Base-by-base conservation (phyloP, 2,888 invertebrate genomes). In the Drosophila longiperda region DNA sequence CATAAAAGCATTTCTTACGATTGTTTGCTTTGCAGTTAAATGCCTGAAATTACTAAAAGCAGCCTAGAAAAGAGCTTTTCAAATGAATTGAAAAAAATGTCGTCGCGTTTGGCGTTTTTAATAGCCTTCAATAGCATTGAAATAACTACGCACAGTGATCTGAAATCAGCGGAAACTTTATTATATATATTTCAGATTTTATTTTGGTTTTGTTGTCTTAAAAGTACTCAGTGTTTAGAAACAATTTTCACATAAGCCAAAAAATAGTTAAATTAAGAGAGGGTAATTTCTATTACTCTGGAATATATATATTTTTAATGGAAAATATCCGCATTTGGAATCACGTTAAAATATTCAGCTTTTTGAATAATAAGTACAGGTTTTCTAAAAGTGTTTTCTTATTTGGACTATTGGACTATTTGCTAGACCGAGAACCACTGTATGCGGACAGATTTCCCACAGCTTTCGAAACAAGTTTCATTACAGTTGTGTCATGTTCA, bases 401-500 rank as follows among this genome's bases (percentile, higher is more conserved):
- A n/a, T n/a, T n/a, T n/a, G n/a, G n/a, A n/a, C n/a, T n/a, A n/a
- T n/a, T n/a, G 5, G 2, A 34, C 2, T 26, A 0, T 34, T 34
- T 29, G 7, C 1, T 7, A 1, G 3, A 8, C 8, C 11, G 9
- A 6, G 23, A 9, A 23, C 73, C 87, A 90, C 81, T 57, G 86
- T 82, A 20, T 20, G 0, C 12, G 8, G 36, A 15, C 48, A 42
- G 57, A 64, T 88, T 67, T 67, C 33, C 64, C 79, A 74, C 55
- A 50, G 66, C 66, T 42, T 70, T 55, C 40, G 40, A 67, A 77
- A 77, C 86, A 85, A 85, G 89, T 85, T 85, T 85, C 75, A 77
- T 82, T 68, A 72, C 89, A 85, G 86, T 89, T 89, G 90, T 85
- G 88, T 87, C 90, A 85, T 89, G 89, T 85, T 85, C 89, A 89